Conservation (phyloP, 2,797 vertebrate species). For the Ceyx erithaca region DNA sequence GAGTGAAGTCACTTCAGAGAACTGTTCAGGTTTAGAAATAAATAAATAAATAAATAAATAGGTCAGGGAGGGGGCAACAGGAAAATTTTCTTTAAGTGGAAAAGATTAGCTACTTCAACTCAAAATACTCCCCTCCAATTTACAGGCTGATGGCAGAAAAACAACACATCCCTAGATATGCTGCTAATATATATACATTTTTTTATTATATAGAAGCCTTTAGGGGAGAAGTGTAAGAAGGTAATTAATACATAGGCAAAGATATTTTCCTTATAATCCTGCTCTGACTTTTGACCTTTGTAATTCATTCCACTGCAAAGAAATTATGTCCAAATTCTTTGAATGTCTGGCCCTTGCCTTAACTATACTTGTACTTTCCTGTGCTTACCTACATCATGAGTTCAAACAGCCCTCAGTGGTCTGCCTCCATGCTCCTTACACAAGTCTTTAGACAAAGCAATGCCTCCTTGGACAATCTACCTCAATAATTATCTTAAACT, state of each 20-base stretch:
- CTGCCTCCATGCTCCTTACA: not conserved
- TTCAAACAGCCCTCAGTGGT: not conserved
- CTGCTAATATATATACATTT: not conserved
- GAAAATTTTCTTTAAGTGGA: not conserved
- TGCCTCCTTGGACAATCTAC: not conserved
- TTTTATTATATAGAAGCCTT: not conserved
- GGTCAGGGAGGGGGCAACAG: not conserved
- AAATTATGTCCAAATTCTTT: not conserved
- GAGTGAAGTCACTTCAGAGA: constrained; percentile 63
- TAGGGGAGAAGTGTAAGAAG: not conserved
- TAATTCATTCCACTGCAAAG: not conserved
- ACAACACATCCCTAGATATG: not conserved
- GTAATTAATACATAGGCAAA: not conserved
- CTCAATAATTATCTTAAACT: not conserved
- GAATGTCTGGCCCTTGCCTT: not conserved
- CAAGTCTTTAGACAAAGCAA: not conserved
- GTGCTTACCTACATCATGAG: not conserved
- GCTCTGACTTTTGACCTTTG: not conserved
- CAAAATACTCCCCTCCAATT: not conserved
- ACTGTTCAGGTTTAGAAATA: constrained; percentile 28
- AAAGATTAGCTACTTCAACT: not conserved
- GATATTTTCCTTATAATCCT: not conserved
- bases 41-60: not conserved
- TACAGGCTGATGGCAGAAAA: not conserved
- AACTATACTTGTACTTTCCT: not conserved